phyloP scores from a whole-genome alignment of 2,797 vertebrate genomes.

The Gymnodraco acuticeps region DNA sequence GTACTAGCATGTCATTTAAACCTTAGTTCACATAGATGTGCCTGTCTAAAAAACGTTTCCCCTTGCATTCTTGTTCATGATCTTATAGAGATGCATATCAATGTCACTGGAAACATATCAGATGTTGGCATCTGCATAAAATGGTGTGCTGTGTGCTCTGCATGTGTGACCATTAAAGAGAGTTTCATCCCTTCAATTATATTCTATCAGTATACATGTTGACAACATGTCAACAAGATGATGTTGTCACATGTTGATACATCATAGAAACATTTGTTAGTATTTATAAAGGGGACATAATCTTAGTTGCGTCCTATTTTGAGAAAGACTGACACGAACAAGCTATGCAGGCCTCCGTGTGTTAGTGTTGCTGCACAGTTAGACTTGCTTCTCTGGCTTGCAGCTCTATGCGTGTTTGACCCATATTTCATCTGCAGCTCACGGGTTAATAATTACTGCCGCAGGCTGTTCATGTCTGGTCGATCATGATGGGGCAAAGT shows the following conservation, averaged over 20 bases:
- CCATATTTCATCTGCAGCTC: conserved; percentile 60
- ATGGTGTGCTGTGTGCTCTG: not conserved
- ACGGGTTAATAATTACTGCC: conserved; percentile 73
- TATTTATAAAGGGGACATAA: too few relatives aligned
- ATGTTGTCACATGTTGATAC: not conserved
- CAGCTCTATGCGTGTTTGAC: conserved; percentile 47
- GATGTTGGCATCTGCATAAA: not conserved
- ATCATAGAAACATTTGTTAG: not conserved
- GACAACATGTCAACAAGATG: too few relatives aligned
- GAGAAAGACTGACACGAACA: not conserved
- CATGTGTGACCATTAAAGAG: too few relatives aligned
- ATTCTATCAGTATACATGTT: too few relatives aligned
- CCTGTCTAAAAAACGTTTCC: not conserved
- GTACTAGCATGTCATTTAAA: not conserved
- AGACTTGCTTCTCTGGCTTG: not conserved
- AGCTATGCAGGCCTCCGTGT: not conserved
- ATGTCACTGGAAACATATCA: not conserved
- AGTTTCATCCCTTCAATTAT: too few relatives aligned
- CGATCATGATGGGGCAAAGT: conserved; percentile 57
- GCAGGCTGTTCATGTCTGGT: conserved; percentile 68
- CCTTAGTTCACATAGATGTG: not conserved
- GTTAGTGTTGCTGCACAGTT: not conserved
- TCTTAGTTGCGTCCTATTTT: not conserved
- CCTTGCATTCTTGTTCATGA: not conserved
- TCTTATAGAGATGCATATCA: not conserved